A percentile compares a stretch with the other conserved stretches of the same genome.
Conservation (phyloP, 2,797 vertebrate genomes). For the Crocidura indochinensis region DNA sequence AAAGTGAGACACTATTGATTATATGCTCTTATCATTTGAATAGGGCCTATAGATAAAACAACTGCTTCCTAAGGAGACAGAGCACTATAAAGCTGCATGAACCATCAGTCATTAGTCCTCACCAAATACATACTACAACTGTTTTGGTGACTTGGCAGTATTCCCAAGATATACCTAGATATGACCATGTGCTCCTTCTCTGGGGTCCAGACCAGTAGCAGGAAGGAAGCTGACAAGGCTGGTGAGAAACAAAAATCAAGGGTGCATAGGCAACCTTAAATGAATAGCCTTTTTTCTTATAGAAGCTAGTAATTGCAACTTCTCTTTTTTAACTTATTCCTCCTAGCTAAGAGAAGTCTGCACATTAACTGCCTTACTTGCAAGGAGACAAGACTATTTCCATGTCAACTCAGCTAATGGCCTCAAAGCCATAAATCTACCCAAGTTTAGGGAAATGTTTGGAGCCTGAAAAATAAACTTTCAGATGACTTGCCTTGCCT, state of each 20-base stretch:
- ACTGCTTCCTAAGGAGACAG: neutral
- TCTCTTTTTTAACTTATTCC: neutral
- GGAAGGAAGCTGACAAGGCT: neutral
- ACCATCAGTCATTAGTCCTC: neutral
- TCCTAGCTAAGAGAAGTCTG: neutral
- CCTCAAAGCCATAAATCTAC: neutral
- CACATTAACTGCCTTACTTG: neutral
- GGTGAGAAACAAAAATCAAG: neutral
- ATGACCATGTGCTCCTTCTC: neutral
- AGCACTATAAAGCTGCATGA: neutral
- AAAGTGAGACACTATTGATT: neutral
- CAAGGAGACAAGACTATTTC: slow-evolving; percentile 31
- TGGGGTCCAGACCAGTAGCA: neutral
- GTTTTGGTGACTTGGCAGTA: slow-evolving; percentile 35
- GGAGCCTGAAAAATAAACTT: neutral
- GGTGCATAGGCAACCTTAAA: neutral
- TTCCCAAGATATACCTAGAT: neutral
- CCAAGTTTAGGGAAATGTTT: neutral
- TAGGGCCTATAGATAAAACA: neutral
- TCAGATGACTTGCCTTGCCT: neutral
- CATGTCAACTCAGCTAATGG: slow-evolving; percentile 3
- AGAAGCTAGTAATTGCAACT: neutral
- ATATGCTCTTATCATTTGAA: neutral
- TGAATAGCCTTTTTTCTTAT: slow-evolving; percentile 18
- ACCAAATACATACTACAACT: neutral